phyloP scores from a whole-genome alignment of 2,113 vertebrate genomes.

The Danionella cerebrum region DNA sequence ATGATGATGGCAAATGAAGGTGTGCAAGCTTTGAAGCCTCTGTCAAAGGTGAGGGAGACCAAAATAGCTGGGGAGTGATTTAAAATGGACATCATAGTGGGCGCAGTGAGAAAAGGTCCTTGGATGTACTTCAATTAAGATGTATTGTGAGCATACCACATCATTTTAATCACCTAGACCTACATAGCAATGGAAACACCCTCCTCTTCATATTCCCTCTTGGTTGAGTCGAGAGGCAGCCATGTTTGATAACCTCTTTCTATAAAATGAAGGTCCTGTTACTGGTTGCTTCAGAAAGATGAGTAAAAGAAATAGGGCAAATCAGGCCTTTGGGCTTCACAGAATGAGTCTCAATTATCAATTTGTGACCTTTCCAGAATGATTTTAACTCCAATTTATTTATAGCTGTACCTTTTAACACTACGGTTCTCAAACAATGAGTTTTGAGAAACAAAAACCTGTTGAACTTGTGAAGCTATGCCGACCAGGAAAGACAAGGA shows the following conservation, averaged over 20 bases:
- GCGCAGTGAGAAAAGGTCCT: background rate
- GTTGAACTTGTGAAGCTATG: constrained; percentile 2
- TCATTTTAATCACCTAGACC: constrained; percentile 67
- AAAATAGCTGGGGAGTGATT: background rate
- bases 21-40: constrained; percentile 12
- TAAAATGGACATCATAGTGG: background rate
- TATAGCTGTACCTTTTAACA: constrained; percentile 29
- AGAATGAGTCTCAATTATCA: constrained; percentile 43
- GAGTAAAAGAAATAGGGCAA: constrained; percentile 59
- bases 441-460: constrained; percentile 25
- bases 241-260: constrained; percentile 60
- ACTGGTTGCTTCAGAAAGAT: constrained; percentile 41
- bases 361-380: constrained; percentile 40
- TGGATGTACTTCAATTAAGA: constrained; percentile 46
- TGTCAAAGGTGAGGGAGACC: constrained; percentile 10
- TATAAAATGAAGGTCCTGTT: constrained; percentile 55
- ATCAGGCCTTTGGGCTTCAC: constrained; percentile 47
- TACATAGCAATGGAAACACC: constrained; percentile 56
- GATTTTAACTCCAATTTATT: constrained; percentile 39
- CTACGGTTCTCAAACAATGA: background rate
- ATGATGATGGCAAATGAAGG: constrained; percentile 21
- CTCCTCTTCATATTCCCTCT: constrained; percentile 52
- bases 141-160: constrained; percentile 60
- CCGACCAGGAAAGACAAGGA: constrained; percentile 21
- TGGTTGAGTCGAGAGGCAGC: constrained; percentile 46